Evolutionary conservation across 2,888 invertebrate species (phyloP), one percentile per base, ranked within the genome.

Genomic region (Aleiodes alternator): DNA sequence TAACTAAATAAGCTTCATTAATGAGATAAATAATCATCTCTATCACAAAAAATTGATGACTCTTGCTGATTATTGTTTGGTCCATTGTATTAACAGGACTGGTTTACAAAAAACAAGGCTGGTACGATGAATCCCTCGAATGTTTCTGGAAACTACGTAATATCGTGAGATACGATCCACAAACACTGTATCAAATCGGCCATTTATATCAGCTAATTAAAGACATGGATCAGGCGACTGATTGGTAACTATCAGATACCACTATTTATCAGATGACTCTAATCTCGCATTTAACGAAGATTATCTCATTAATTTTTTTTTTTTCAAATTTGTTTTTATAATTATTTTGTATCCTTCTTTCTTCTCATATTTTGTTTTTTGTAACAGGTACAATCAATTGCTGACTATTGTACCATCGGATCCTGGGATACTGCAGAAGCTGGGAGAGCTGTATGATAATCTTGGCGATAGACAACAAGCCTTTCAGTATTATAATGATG

Each of bases 401-500:
- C 90, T 96, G 76, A 95, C 96, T 50, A 92, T 96, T 72, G 94
- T 95, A 29, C 95, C 98, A 0, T 95, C 96, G 83, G 99, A 99
- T 90, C 96, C 97, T 0, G 95, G 95, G 55, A 94, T 98, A 66
- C 92, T 98, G 66, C 94, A 96, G 84, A 96, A 96, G 86, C 92
- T 98, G 73, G 99, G 98, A 0, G 94, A 96, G 84, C 92, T 99
- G 84, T 97, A 96, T 87, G 97, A 97, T 84, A 94, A 93, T 76
- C 94, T 96, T 84, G 97, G 97, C 2, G 99, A 99, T 90, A 94
- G 96, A 81, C 96, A 96, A 83, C 96, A 96, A 87, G 96, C 97
- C 0, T 95, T 95, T 90, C 95, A 96, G 84, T 95, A 94, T 89
- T 94, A 95, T 85, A 93, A 93, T 85, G 96, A 96, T 88, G 95